These are phyloP conservation scores for Caenorhabditis parvicauda DNA, from an alignment of 2,888 invertebrate species.

Conservation along the genomic window DNA sequence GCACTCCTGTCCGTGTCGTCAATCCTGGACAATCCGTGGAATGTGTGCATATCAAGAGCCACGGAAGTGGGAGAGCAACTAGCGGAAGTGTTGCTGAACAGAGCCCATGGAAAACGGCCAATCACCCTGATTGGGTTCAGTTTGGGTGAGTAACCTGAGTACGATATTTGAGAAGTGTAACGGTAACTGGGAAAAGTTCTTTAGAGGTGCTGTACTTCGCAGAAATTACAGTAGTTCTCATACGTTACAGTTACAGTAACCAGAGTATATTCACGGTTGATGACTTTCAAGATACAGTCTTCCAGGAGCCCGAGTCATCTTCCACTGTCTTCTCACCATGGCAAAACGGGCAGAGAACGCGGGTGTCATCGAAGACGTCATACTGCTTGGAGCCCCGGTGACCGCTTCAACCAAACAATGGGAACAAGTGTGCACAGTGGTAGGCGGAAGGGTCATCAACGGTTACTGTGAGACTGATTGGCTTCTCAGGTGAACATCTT, in stretches of 20 bases:
- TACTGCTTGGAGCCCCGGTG: slow-evolving; percentile 72
- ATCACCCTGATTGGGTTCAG: slow-evolving; percentile 72
- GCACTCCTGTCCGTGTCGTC: slow-evolving; percentile 69
- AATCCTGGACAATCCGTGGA: slow-evolving; percentile 73
- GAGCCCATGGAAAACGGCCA: slow-evolving; percentile 72
- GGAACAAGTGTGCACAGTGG: slow-evolving; percentile 66
- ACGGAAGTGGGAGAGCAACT: slow-evolving; percentile 71
- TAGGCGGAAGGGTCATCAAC: slow-evolving; percentile 72
- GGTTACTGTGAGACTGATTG: slow-evolving; percentile 73
- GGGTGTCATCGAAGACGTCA: slow-evolving; percentile 72
- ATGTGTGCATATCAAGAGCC: slow-evolving; percentile 71
- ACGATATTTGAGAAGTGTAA: too few relatives aligned
- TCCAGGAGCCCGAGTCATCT: slow-evolving; percentile 73
- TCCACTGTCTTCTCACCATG: slow-evolving; percentile 70
- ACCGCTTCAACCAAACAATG: slow-evolving; percentile 69
- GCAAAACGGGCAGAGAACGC: slow-evolving; percentile 63
- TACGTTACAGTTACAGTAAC: too few relatives aligned
- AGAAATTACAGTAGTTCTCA: too few relatives aligned
- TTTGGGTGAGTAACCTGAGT: too few relatives aligned
- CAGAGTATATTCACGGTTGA: too few relatives aligned
- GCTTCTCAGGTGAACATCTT: slow-evolving; percentile 67
- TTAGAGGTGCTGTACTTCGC: too few relatives aligned
- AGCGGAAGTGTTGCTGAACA: slow-evolving; percentile 70
- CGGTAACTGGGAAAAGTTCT: too few relatives aligned
- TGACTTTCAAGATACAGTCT: too few relatives aligned